These are phyloP conservation scores for Camelus bactrianus DNA, from an alignment of 2,113 vertebrate genomes.

Conservation along the genomic window DNA sequence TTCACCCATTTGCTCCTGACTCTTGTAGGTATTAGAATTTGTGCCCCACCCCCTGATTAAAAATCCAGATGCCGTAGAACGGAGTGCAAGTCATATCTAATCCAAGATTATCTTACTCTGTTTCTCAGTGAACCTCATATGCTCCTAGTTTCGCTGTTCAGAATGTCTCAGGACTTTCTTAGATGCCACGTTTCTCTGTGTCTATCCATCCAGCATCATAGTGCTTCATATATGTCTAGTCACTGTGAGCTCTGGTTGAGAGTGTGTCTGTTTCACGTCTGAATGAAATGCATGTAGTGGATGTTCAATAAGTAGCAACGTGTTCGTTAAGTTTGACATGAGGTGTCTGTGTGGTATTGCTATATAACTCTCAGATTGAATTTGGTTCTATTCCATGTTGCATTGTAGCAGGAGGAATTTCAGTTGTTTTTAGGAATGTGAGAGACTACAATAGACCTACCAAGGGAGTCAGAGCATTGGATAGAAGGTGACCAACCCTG, in stretches of 20 bases:
- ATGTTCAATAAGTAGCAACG: background rate
- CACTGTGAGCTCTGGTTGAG: background rate
- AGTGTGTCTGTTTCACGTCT: background rate
- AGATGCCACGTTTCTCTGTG: background rate
- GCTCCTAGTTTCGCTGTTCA: background rate
- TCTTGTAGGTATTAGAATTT: background rate
- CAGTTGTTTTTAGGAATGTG: background rate
- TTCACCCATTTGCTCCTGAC: background rate
- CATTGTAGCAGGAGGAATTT: background rate
- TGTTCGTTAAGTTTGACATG: background rate
- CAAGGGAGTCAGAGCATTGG: background rate
- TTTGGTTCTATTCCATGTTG: background rate
- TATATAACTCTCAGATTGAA: slow-evolving; percentile 5
- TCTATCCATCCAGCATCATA: background rate
- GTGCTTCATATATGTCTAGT: background rate
- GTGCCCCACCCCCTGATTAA: background rate
- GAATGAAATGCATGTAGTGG: background rate
- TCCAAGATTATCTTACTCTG: background rate
- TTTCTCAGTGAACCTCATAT: background rate
- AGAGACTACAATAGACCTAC: background rate
- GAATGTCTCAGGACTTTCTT: background rate
- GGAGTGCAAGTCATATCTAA: background rate
- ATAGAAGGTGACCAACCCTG: background rate
- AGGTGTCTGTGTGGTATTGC: background rate
- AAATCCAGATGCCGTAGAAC: background rate